A percentile compares a stretch with the other conserved stretches of the same genome.
Evolutionary conservation across 92 coral and sea anemone species (phyloP).

Genomic region (Metridium senile): DNA sequence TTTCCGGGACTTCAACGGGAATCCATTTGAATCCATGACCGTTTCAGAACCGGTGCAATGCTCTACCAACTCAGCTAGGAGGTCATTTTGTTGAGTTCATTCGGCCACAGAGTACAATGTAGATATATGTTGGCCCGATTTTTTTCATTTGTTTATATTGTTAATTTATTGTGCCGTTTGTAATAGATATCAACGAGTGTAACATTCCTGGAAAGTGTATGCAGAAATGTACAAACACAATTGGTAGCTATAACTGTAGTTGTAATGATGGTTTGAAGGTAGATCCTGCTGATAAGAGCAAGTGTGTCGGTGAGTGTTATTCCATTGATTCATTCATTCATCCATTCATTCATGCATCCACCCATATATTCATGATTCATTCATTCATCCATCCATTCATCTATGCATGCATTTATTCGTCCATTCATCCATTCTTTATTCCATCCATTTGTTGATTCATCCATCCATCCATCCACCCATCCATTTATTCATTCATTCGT

Average conservation of each 20-base stretch:
- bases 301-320: slow-evolving; percentile 53
- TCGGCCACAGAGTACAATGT: too few relatives aligned
- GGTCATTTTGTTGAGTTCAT: too few relatives aligned
- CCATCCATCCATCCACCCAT: background rate
- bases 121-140: too few relatives aligned
- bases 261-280: slow-evolving; percentile 54
- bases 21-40: too few relatives aligned
- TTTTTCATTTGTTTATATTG: too few relatives aligned
- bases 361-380: background rate
- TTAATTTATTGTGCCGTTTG: too few relatives aligned
- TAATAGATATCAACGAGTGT: slow-evolving; percentile 50
- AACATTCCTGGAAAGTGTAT: slow-evolving; percentile 37
- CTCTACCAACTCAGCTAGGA: too few relatives aligned
- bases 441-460: background rate
- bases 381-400: background rate
- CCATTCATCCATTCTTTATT: background rate
- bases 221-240: slow-evolving; percentile 37
- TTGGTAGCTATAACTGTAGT: slow-evolving; percentile 48
- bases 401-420: background rate
- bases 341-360: background rate
- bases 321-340: background rate
- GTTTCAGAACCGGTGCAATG: too few relatives aligned
- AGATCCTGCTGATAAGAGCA: slow-evolving; percentile 40
- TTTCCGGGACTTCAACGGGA: too few relatives aligned
- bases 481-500: background rate